Base-by-base conservation (phyloP, 2,113 vertebrate species). In the Hydropotes inermis region DNA sequence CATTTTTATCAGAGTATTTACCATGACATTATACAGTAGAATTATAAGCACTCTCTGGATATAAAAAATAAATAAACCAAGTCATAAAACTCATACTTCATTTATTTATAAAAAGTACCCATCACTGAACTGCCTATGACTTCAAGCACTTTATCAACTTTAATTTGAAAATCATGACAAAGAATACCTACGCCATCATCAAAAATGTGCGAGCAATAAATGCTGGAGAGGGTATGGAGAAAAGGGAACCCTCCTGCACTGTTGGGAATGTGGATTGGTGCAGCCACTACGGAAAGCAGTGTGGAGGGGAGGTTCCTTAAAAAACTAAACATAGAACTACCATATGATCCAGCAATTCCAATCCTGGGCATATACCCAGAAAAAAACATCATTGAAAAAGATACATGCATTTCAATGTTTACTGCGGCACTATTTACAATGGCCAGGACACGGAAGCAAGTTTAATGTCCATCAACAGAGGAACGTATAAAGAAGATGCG, bases 1-100 rank as follows among this genome's bases (percentile, higher is more conserved):
- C 23, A 54, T 67, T 97, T 96, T n/a, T 97, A 94, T 92, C 4
- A 96, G 92, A 96, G 81, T 76, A 87, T 54, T 89, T 87, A 86
- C 55, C 82, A 92, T 88, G 64, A 82, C 54, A 70, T 67, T 89
- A 87, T 28, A 90, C 10, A n/a, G 84, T 0, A 82, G 67, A 92
- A 93, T 95, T 86, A 92, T 64, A 91, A 87, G 58, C 16, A 74
- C 5, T 58, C 70, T 61, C 6, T 74, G 13, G n/a, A 43, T 92
- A 55, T 25, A 33, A 60, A 70, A 81, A 78, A 64, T 28, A 89
- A 94, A 78, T 39, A 94, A 87, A 39, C 17, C 43, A 90, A 76
- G 70, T 17, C 43, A 91, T 87, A 92, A 96, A 93, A 87, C 19
- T 89, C 23, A 50, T 84, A 91, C 39, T 81, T 96, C 15, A 81